Evolutionary conservation across 1,140 invertebrate species (phyloP).

Genomic region (Atta colombica): DNA sequence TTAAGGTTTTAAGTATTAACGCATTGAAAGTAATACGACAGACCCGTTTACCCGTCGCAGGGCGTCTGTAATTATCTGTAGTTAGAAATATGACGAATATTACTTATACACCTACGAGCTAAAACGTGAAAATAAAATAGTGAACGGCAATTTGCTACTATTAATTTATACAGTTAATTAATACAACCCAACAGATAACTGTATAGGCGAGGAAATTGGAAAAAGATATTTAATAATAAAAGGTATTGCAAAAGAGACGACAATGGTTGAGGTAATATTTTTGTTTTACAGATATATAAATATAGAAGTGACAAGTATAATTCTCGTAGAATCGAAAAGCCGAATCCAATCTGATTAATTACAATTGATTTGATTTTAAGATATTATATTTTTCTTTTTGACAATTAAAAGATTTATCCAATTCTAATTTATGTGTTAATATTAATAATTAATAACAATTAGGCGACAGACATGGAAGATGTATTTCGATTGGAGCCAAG

Average conservation of each 20-base stretch:
- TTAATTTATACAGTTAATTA: constrained; percentile 60
- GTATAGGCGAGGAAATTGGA: constrained; percentile 37
- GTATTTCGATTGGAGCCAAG: neutral
- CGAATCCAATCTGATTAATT: neutral
- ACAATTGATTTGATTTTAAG: neutral
- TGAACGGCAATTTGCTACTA: constrained; percentile 75
- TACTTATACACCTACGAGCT: constrained; percentile 83
- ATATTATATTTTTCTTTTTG: constrained; percentile 4
- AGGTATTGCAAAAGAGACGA: neutral
- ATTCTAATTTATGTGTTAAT: neutral
- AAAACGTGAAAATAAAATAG: constrained; percentile 82
- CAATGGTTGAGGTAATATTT: constrained; percentile 17
- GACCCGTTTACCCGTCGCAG: constrained; percentile 77
- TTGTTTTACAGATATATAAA: neutral
- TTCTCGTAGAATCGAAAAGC: neutral
- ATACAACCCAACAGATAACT: constrained; percentile 34
- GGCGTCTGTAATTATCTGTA: constrained; percentile 83
- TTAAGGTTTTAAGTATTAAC: constrained; percentile 59
- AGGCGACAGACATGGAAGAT: neutral
- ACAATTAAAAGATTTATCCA: constrained; percentile 24
- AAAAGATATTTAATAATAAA: constrained; percentile 43
- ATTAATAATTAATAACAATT: neutral
- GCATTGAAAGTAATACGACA: constrained; percentile 66
- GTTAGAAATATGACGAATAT: constrained; percentile 83
- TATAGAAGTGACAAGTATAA: neutral